Base-by-base conservation (phyloP, 2,113 vertebrate species). In the Microcebus jonahi region DNA sequence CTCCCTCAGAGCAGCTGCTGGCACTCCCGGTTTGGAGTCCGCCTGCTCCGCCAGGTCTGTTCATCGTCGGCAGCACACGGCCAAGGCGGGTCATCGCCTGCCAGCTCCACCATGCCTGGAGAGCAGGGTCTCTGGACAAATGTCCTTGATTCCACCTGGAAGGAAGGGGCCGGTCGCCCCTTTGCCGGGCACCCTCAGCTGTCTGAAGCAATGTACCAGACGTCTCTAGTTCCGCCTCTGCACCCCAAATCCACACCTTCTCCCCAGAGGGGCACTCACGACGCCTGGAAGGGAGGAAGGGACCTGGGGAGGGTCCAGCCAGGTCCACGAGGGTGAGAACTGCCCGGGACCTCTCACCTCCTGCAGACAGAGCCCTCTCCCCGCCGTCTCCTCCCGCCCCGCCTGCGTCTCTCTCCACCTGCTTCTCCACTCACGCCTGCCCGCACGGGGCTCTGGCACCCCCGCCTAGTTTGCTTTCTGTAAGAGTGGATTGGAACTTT, bases 221-320 rank as follows among this genome's bases (percentile, higher is more conserved):
- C 9, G 12, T 65, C 70, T 50, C 57, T 6, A 1, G 8, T 15
- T 23, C 27, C 15, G 15, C 6, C 1, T 4, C 10, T 17, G 23
- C 1, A 12, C 67, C 29, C 3, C 42, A 39, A 1, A 14, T 14
- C 11, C 12, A 4, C 0, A 0, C 10, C 8, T 11, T 82, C 17
- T 48, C 13, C 1, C 18, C 31, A 6, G 45, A 3, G 1, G 0
- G 2, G 23, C 1, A 34, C 25, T 5, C 12, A 2, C 3, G 0
- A 9, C 12, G 71, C 34, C 53, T 2, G 4, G 29, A 88, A 42
- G 2, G 5, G 9, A 75, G 42, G 17, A 11, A 2, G 3, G 45
- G 20, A n/a, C 8, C 12, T 12, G 20, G 25, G 23, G 50, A 36
- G 11, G 11, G 2, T 8, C 12, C 3, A 39, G 6, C 25, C 8